Percentiles rank a stretch among this genome's conserved stretches.
phyloP scores from a whole-genome alignment of 2,888 invertebrate genomes.

The Aplocera efformata region DNA sequence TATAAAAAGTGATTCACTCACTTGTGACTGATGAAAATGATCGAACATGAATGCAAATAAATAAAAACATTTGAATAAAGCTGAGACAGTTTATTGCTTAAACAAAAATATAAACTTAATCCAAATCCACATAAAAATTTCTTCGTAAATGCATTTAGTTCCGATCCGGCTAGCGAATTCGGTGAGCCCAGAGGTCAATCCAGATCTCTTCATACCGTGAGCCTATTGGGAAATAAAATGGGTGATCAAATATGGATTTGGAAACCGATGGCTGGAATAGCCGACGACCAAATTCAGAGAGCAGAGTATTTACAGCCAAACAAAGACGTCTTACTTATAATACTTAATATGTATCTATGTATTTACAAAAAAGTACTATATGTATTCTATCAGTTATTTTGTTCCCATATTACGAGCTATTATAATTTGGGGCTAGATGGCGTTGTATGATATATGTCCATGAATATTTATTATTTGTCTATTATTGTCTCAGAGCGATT shows the following conservation, averaged over 20 bases:
- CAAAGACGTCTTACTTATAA: too few relatives aligned
- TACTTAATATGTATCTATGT: too few relatives aligned
- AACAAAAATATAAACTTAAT: slow-evolving; percentile 54
- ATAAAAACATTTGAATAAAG: slow-evolving; percentile 39
- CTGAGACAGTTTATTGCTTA: slow-evolving; percentile 61
- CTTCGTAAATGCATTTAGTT: slow-evolving; percentile 68
- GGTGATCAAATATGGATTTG: slow-evolving; percentile 72
- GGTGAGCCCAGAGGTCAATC: slow-evolving; percentile 45
- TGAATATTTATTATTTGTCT: too few relatives aligned
- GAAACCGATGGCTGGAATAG: slow-evolving; percentile 25
- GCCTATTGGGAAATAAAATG: slow-evolving; percentile 69
- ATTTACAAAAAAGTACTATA: too few relatives aligned
- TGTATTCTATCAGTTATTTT: too few relatives aligned
- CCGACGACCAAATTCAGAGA: slow-evolving; percentile 7
- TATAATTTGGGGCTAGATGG: too few relatives aligned
- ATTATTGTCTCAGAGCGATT: too few relatives aligned
- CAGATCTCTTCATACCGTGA: slow-evolving; percentile 71
- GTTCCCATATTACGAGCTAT: too few relatives aligned
- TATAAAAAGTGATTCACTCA: too few relatives aligned
- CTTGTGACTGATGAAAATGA: not conserved
- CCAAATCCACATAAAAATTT: slow-evolving; percentile 61
- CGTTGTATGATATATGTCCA: too few relatives aligned
- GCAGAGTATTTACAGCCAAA: not conserved
- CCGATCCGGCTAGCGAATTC: slow-evolving; percentile 45
- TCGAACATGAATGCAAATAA: slow-evolving; percentile 24